Base-by-base conservation (phyloP, 2,113 vertebrate species). In the Toxotes chatareus region DNA sequence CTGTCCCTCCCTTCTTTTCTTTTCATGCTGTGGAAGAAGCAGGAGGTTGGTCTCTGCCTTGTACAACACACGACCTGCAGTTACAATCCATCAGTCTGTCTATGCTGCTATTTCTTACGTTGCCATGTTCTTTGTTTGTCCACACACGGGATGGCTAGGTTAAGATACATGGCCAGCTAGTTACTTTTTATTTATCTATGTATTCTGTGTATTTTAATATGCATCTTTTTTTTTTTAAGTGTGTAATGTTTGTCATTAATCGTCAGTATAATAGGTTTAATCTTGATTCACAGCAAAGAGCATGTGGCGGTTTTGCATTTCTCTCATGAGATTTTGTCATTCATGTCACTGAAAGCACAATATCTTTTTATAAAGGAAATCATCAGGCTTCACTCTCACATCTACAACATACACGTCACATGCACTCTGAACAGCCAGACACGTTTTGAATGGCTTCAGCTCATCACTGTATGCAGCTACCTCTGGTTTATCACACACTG, bases 1-100 rank as follows among this genome's bases (percentile, higher is more conserved):
- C 79, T 92, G 83, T 91, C 82, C 85, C 82, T 83, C 84, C 86
- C 80, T 85, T 88, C 27, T 79, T 85, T 78, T 83, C 82, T 87
- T 67, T 80, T 74, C 88, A 86, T 86, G 92, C 92, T 90, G 76
- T 92, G 83, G 86, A 89, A 94, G 94, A 94, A 90, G 83, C 91
- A 93, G 89, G 92, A 92, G 90, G 94, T 94, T 95, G 84, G 93
- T 95, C 70, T 82, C 74, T 76, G 65, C 83, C 56, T 84, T 38
- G 17, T 86, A 62, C 56, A 59, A 80, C 70, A 67, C 67, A 68
- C 61, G 84, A 69, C 88, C 91, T 86, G 87, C 85, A 68, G 80
- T 73, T 78, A 83, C 79, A 87, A 76, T 84, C 85, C 80, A 79
- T 84, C 79, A 78, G 56, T 82, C 61, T 83, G 42, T 72, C 69